phyloP scores from a whole-genome alignment of 2,113 vertebrate genomes.

The Corydoras sp. region DNA sequence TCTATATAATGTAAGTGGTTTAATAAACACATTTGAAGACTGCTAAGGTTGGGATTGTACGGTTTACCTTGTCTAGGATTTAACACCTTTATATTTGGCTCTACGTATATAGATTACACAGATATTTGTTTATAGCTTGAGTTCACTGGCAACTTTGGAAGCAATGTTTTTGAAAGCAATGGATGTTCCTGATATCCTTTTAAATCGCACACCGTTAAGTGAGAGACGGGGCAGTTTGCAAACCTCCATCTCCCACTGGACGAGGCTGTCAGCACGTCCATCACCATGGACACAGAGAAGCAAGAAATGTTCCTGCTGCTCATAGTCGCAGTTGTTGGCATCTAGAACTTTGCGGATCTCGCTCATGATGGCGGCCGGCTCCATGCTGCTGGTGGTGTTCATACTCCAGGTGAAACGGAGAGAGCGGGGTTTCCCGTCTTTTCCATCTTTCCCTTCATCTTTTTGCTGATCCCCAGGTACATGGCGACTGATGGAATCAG shows the following conservation, averaged over 20 bases:
- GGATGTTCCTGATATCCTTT: constrained; percentile 96
- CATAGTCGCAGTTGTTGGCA: constrained; percentile 95
- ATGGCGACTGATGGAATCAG: constrained; percentile 78
- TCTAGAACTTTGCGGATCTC: constrained; percentile 96
- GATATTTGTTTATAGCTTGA: constrained; percentile 85
- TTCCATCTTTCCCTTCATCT: constrained; percentile 81
- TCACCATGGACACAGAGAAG: constrained; percentile 94
- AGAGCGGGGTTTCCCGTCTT: constrained; percentile 90
- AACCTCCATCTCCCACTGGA: constrained; percentile 99
- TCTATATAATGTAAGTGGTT: constrained; percentile 83
- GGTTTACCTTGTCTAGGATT: constrained; percentile 64
- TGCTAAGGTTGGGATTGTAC: constrained; percentile 88
- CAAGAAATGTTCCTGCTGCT: constrained; percentile 93
- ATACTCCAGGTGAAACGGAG: constrained; percentile 99
- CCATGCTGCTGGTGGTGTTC: constrained; percentile 99
- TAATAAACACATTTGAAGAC: constrained; percentile 67
- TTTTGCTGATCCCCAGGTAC: constrained; percentile 83
- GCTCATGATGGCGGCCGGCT: constrained; percentile 91
- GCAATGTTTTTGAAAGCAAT: constrained; percentile 99
- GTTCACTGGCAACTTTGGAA: constrained; percentile 98
- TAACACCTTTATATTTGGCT: constrained; percentile 53
- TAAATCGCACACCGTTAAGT: constrained; percentile 96
- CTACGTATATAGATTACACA: constrained; percentile 30
- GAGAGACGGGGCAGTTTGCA: constrained; percentile 98
- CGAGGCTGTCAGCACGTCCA: constrained; percentile 83